Base-by-base conservation (phyloP, 2,888 invertebrate genomes). In the Phasia obesa region DNA sequence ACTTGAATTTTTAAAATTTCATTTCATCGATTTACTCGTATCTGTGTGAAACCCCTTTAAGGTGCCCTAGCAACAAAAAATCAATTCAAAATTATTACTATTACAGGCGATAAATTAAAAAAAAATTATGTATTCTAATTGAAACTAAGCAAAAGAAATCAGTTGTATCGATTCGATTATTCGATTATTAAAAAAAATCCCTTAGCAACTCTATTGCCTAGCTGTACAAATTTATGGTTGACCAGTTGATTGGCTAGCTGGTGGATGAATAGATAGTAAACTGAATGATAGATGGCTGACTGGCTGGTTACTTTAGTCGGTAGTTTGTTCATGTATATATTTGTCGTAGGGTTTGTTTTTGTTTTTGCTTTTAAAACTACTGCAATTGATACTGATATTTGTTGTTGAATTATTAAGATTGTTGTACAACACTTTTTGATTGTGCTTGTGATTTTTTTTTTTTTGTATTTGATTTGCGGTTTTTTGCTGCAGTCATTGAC, bases 321-420 rank as follows among this genome's bases (percentile, higher is more conserved):
- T 55, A 49, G 51, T 35, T 57, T 47, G 27, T 62, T 25, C n/a
- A 55, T 47, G 51, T 51, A 55, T 47, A 42, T 51, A 55, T 42
- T 64, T 64, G 21, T 49, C 42, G 55, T 55, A 74, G 62, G 64
- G n/a, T 31, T 44, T 49, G 62, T 55, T 73, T 19, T 79, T 77
- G 64, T 74, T 82, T 47, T 74, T 82, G 17, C n/a, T 44, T 17
- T 2, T n/a, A 47, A 17, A 59, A 70, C 64, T 75, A 27, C 42
- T 42, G 21, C 44, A 42, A 64, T 59, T 70, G 78, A 62, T 73
- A 74, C 74, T 57, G 69, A 55, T 82, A 75, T 78, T 71, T 73
- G 62, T 82, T 82, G 77, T 69, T 69, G 69, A 67, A 77, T 77
- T 82, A 82, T 77, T 82, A 77, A 82, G 81, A 82, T 82, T 82